These are phyloP conservation scores for Gopherus flavomarginatus DNA, from an alignment of 2,113 vertebrate genomes.

Conservation along the genomic window DNA sequence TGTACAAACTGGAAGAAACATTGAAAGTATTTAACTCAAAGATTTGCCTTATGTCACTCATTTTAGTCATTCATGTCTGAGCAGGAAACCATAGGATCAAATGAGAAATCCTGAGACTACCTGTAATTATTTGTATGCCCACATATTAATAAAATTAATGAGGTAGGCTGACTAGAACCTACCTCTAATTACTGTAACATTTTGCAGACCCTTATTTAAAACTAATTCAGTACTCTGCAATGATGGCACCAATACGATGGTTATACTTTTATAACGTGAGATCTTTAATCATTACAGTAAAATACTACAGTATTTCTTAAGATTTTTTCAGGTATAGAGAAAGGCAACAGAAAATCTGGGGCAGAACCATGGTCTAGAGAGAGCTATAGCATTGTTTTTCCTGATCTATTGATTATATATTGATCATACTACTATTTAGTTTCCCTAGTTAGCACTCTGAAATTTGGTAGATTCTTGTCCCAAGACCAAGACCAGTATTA, in stretches of 20 bases:
- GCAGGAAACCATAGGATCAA: not conserved
- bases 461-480: too few species aligned
- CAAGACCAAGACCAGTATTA: too few species aligned
- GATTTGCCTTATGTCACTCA: accelerated
- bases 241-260: not conserved
- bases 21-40: accelerated
- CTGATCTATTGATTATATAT: too few species aligned
- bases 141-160: not conserved
- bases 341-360: not conserved
- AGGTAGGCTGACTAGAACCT: not conserved
- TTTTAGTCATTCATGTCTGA: accelerated
- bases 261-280: not conserved
- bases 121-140: not conserved
- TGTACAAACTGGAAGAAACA: not conserved
- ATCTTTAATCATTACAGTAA: not conserved
- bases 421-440: too few species aligned
- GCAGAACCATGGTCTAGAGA: not conserved
- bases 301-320: not conserved
- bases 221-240: not conserved
- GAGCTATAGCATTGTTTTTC: too few species aligned
- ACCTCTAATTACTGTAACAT: not conserved
- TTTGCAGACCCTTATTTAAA: not conserved
- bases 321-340: not conserved
- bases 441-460: too few species aligned
- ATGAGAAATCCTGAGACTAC: not conserved